Percentiles rank a stretch among this genome's conserved stretches.
phyloP scores from a whole-genome alignment of 2,888 invertebrate species.

The Bursaphelenchus okinawaensis region DNA sequence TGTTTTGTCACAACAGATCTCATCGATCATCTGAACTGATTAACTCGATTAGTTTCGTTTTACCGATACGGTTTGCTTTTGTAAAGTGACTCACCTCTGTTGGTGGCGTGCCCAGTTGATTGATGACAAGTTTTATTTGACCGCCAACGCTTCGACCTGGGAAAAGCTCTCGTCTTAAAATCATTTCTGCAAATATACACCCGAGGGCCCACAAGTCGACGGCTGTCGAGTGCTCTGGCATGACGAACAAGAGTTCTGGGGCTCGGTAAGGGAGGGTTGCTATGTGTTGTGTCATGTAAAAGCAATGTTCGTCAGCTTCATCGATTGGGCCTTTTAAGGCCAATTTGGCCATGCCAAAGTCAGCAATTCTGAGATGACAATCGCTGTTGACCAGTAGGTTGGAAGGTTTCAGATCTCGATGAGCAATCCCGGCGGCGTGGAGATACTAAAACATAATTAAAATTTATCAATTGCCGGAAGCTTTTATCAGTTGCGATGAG shows the following conservation, averaged over 20 bases:
- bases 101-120: constrained; percentile 44
- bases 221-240: constrained; percentile 51
- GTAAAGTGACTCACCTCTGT: constrained; percentile 30
- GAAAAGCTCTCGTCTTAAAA: constrained; percentile 43
- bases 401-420: constrained; percentile 51
- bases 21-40: constrained; percentile 34
- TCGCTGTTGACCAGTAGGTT: constrained; percentile 49
- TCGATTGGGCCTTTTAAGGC: constrained; percentile 38
- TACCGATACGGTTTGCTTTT: not conserved
- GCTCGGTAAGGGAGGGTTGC: constrained; percentile 53
- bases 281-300: constrained; percentile 55
- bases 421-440: constrained; percentile 50
- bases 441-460: constrained; percentile 40
- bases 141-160: constrained; percentile 48
- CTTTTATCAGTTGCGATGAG: too few species aligned
- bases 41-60: not conserved
- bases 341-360: constrained; percentile 53
- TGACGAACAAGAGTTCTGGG: constrained; percentile 50
- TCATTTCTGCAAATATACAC: constrained; percentile 54
- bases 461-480: not conserved
- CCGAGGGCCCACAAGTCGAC: constrained; percentile 56
- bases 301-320: constrained; percentile 52
- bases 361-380: constrained; percentile 47
- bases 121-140: constrained; percentile 49
- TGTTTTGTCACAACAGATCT: constrained; percentile 49